A percentile compares a stretch with the other conserved stretches of the same genome.
Conservation (phyloP, 2,888 invertebrate species). For the Onthophagus sagittarius region DNA sequence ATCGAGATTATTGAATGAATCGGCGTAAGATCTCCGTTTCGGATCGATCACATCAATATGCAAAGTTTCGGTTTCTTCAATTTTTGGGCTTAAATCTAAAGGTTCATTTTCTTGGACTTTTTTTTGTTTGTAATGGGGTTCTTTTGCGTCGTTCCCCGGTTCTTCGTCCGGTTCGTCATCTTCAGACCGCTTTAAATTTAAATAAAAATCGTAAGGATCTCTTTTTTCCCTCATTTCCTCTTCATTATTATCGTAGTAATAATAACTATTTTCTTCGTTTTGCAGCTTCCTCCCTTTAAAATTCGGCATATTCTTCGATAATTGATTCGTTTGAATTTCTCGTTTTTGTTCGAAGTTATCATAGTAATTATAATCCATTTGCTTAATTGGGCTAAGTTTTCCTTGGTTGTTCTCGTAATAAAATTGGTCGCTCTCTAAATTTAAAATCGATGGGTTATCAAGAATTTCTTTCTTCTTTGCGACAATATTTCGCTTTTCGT, state of each 20-base stretch:
- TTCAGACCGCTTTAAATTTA: slow-evolving; percentile 16
- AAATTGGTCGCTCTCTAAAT: slow-evolving; percentile 5
- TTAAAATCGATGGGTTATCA: not conserved
- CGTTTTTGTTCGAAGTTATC: slow-evolving; percentile 24
- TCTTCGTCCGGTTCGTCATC: slow-evolving; percentile 24
- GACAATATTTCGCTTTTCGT: not conserved
- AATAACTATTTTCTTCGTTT: slow-evolving; percentile 1
- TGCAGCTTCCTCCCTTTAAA: slow-evolving; percentile 18
- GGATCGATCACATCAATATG: slow-evolving; percentile 15
- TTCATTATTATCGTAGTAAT: not conserved
- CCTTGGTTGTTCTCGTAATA: slow-evolving; percentile 9
- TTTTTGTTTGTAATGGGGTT: slow-evolving; percentile 18
- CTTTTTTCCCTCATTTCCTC: slow-evolving; percentile 9
- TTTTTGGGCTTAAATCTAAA: slow-evolving; percentile 12
- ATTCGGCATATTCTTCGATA: not conserved
- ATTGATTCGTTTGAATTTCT: slow-evolving; percentile 3
- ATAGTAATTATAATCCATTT: slow-evolving; percentile 20
- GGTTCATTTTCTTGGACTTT: slow-evolving; percentile 18
- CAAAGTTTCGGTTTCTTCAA: slow-evolving; percentile 18
- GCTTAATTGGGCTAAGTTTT: slow-evolving; percentile 18
- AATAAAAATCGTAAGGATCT: not conserved
- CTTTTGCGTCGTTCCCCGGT: slow-evolving; percentile 22
- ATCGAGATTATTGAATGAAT: slow-evolving; percentile 13
- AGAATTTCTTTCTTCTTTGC: not conserved
- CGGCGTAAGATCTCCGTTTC: not conserved